Evolutionary conservation across 2,888 invertebrate species (phyloP).

Genomic region (Heliconius erato): DNA sequence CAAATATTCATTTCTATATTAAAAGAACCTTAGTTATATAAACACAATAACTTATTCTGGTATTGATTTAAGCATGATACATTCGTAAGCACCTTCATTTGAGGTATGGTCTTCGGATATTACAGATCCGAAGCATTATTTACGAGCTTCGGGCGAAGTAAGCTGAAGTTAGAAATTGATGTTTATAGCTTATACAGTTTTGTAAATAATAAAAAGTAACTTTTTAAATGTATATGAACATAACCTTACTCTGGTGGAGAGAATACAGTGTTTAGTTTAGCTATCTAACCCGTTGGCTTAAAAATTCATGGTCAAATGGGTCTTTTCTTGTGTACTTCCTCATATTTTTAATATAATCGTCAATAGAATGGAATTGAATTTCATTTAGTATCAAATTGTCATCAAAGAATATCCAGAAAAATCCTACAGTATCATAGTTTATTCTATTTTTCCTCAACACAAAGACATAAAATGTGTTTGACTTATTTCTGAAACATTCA

Average conservation of each 20-base stretch:
- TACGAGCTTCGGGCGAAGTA: constrained; percentile 19
- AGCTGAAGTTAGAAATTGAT: constrained; percentile 19
- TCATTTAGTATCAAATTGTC: background rate
- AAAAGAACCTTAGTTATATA: background rate
- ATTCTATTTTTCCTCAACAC: too few species aligned
- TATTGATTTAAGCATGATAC: constrained; percentile 24
- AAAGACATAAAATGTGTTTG: too few species aligned
- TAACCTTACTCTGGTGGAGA: background rate
- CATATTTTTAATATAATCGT: background rate
- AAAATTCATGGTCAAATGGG: background rate
- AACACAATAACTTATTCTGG: constrained; percentile 10
- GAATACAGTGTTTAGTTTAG: too few species aligned
- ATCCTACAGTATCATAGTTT: too few species aligned
- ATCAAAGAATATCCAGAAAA: background rate
- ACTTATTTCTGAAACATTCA: too few species aligned
- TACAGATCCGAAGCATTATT: constrained; percentile 34
- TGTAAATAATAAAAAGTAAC: constrained; percentile 5
- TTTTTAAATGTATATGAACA: background rate
- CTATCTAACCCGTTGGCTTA: too few species aligned
- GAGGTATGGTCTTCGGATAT: constrained; percentile 37
- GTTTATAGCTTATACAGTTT: constrained; percentile 12
- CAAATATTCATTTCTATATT: background rate
- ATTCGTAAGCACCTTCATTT: constrained; percentile 34
- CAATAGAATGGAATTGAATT: background rate
- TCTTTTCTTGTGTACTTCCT: background rate